Evolutionary conservation across 2,888 invertebrate genomes (phyloP).

Genomic region (Clitarchus hookeri): DNA sequence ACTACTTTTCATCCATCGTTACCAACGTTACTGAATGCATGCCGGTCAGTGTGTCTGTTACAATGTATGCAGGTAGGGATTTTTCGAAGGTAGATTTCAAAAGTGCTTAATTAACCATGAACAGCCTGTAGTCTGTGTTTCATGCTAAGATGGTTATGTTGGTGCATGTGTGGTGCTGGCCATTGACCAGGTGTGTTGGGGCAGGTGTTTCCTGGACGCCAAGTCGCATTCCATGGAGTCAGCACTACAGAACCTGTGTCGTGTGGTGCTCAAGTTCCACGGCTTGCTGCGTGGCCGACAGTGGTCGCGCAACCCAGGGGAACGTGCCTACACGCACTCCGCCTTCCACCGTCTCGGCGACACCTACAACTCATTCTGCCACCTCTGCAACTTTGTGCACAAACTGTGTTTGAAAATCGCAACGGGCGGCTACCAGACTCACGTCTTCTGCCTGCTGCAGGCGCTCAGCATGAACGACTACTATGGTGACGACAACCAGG

Average conservation of each 20-base stretch:
- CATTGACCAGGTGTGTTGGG: conserved; percentile 38
- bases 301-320: conserved; percentile 59
- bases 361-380: conserved; percentile 65
- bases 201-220: conserved; percentile 72
- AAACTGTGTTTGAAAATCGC: conserved; percentile 66
- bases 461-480: conserved; percentile 69
- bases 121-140: too few relatives aligned
- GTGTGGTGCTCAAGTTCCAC: conserved; percentile 72
- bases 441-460: conserved; percentile 66
- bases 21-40: too few relatives aligned
- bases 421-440: conserved; percentile 69
- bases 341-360: conserved; percentile 63
- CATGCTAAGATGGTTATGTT: too few relatives aligned
- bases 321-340: conserved; percentile 60
- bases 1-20: too few relatives aligned
- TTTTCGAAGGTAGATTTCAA: too few relatives aligned
- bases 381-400: conserved; percentile 64
- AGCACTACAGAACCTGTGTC: conserved; percentile 71
- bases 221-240: conserved; percentile 70
- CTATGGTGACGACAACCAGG: conserved; percentile 50
- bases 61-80: too few relatives aligned
- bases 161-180: too few relatives aligned
- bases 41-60: too few relatives aligned
- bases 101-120: too few relatives aligned
- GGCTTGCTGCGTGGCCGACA: conserved; percentile 61